A percentile compares a stretch with the other conserved stretches of the same genome.
phyloP scores from a whole-genome alignment of 2,113 vertebrate genomes.

The Macquaria ambigua region DNA sequence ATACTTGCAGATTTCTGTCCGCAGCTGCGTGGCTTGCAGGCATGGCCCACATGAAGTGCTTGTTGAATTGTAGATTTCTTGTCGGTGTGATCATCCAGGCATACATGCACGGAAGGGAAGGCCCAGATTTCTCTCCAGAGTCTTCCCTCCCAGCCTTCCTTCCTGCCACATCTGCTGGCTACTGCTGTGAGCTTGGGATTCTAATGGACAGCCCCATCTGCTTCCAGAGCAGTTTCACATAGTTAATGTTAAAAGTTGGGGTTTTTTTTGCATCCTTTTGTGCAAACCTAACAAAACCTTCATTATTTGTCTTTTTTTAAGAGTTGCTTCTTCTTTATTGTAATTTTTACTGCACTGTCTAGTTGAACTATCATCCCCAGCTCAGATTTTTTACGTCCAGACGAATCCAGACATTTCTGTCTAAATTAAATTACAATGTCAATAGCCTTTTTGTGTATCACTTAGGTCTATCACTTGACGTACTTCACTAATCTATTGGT shows the following conservation, averaged over 20 bases:
- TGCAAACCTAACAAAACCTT: constrained; percentile 23
- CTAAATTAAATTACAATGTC: constrained; percentile 43
- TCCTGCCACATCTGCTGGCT: constrained; percentile 77
- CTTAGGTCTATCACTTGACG: constrained; percentile 35
- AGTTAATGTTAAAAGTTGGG: constrained; percentile 11
- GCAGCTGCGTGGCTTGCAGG: constrained; percentile 77
- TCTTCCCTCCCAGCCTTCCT: constrained; percentile 64
- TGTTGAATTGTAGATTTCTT: constrained; percentile 77
- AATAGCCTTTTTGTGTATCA: constrained; percentile 15
- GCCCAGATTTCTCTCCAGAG: constrained; percentile 67
- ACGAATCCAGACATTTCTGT: constrained; percentile 7
- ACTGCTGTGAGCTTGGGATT: constrained; percentile 66
- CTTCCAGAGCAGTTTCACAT: constrained; percentile 43
- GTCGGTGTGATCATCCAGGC: constrained; percentile 76
- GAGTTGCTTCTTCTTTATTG: neutral
- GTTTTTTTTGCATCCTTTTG: constrained; percentile 10
- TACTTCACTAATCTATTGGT: constrained; percentile 49
- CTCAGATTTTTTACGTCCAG: neutral
- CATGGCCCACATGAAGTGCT: constrained; percentile 58
- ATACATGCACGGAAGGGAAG: constrained; percentile 70
- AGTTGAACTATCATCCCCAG: neutral
- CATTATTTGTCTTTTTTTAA: constrained; percentile 18
- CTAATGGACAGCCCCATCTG: constrained; percentile 78
- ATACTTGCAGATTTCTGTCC: constrained; percentile 49
- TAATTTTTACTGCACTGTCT: neutral